Base-by-base conservation (phyloP, 2,888 invertebrate genomes). In the Agriopis aurantiaria region DNA sequence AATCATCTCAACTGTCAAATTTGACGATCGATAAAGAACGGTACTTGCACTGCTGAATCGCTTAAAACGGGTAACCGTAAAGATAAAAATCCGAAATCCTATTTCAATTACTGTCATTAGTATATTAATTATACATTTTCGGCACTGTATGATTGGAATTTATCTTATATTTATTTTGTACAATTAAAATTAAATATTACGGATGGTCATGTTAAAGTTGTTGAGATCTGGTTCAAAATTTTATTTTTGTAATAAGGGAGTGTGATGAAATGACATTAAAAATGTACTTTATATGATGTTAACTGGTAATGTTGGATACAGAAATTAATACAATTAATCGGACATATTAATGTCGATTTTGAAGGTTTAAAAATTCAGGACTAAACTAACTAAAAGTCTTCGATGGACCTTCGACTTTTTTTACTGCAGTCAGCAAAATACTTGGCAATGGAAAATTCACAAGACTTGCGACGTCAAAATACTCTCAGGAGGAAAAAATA, bases 181-280 rank as follows among this genome's bases (percentile, higher is more conserved):
- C 46, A 46, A 11, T 41, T 41, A 10, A 14, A 14, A 41, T 41
- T 14, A 14, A 56, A 4, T 8, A 3, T 10, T 46, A 17, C 43
- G 11, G 58, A 33, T 12, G 10, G 12, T 12, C 52, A 10, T 17
- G 14, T 45, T 52, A 8, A 14, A 12, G 9, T 55, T 48, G 43
- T 45, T 49, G 48, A 58, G 57, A 62, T 53, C 41, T 57, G 48
- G 46, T 23, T 17, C 43, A 33, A 40, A 43, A 41, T 56, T 33
- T 53, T 55, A 43, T 64, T 64, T 68, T 64, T 64, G 68, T 64
- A 60, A 69, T 59, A 55, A 43, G 59, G 33, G 8, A 43, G 6
- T 23, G 6, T 55, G 55, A 8, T 55, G 55, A 55, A 40, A 55
- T 40, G 12, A n/a, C n/a, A 40, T 23, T 12, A 7, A 33, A 53